Evolutionary conservation across 2,888 invertebrate genomes (phyloP), one percentile per base, ranked within the genome.

Genomic region (Drosophila parthenogenetica): DNA sequence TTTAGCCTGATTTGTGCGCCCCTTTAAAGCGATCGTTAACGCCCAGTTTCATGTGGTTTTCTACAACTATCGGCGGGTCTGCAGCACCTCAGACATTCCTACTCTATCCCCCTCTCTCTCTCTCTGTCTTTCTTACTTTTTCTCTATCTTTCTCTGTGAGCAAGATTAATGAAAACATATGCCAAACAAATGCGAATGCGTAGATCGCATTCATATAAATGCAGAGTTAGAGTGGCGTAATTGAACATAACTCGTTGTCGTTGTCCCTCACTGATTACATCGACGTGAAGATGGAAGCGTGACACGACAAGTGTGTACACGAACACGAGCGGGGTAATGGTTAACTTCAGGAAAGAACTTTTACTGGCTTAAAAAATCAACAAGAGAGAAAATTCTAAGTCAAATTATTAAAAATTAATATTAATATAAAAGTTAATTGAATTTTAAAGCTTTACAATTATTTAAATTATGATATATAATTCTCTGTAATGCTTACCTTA

Each of bases 171-270:
- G 83, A 83, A 83, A 89, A 83, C 83, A 83, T 73, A 74, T 83
- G 89, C 84, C 74, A 83, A 87, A 83, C 83, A 83, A 87, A 89
- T 83, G 84, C 83, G 70, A 89, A 83, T 85, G 79, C 79, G 76
- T 79, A 46, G 79, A 77, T 70, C 66, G 79, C 75, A 51, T 37
- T 45, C 51, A 51, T 37, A 67, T 16, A 65, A 14, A 60, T 51
- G 50, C 22, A 60, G 43, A 54, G 48, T 60, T 70, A 39, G 72
- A 78, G 74, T 76, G 75, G 79, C 87, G 83, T 83, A 83, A 83
- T 83, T 83, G 83, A 89, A 83, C 83, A 89, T 73, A 79, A 89
- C 78, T 87, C 50, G 89, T 84, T 80, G 84, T 60, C 67, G 74
- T 73, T 81, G 82, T 75, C 67, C 67, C 81, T 77, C 75, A 80